phyloP scores from a whole-genome alignment of 2,113 vertebrate species.

The Cephalopholis sonnerati region DNA sequence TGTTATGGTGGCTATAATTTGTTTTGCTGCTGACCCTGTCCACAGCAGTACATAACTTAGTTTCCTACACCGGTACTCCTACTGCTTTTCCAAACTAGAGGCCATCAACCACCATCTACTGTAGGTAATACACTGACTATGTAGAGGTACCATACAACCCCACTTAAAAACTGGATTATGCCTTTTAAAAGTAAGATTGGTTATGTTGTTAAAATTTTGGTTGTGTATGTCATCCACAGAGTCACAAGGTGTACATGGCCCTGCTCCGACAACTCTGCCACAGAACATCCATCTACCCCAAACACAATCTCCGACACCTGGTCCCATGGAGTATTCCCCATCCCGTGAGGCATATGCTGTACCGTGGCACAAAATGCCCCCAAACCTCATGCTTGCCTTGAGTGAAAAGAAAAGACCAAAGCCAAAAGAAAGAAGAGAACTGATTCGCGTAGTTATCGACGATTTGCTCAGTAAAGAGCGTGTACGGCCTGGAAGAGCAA shows the following conservation, averaged over 20 bases:
- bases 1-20: no score
- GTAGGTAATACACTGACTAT: no score
- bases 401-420: not conserved
- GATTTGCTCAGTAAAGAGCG: not conserved
- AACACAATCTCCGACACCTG: not conserved
- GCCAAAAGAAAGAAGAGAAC: not conserved
- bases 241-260: not conserved
- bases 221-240: no score
- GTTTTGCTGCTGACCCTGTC: no score
- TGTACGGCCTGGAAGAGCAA: not conserved
- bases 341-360: not conserved
- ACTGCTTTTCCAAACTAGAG: no score
- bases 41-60: no score
- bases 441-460: not conserved
- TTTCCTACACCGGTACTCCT: no score
- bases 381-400: not conserved
- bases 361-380: not conserved
- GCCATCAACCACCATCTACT: no score
- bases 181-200: no score
- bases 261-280: not conserved
- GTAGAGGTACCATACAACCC: no score
- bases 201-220: no score
- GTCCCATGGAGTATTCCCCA: not conserved
- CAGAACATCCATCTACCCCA: not conserved
- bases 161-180: no score